These are phyloP conservation scores for Cecidostiba fungosa DNA, from an alignment of 2,888 invertebrate species.

Conservation along the genomic window DNA sequence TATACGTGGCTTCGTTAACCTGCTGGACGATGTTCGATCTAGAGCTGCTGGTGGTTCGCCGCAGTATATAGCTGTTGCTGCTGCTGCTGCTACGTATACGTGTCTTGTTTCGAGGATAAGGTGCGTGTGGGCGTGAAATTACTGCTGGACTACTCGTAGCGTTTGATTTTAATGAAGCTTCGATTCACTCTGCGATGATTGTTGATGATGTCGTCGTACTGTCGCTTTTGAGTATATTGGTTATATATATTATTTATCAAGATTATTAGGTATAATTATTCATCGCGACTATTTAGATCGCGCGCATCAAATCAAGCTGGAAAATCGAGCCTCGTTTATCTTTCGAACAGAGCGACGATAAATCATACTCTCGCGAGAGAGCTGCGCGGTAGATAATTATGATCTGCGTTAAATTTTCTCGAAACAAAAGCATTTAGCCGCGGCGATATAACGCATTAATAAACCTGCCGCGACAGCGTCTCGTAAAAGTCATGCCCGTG, in stretches of 20 bases:
- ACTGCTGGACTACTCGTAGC: background rate
- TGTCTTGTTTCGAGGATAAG: background rate
- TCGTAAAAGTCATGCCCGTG: background rate
- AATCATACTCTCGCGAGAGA: background rate
- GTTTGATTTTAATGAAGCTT: background rate
- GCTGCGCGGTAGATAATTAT: background rate
- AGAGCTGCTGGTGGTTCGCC: background rate
- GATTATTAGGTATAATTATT: background rate
- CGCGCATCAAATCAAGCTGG: no score
- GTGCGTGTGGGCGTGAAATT: no score
- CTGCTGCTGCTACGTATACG: background rate
- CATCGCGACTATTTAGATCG: no score
- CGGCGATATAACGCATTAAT: no score
- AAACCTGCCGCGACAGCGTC: background rate
- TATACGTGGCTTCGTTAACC: constrained; percentile 19
- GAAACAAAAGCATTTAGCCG: background rate
- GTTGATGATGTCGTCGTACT: no score
- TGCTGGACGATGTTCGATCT: background rate
- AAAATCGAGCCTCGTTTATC: background rate
- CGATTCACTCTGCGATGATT: no score
- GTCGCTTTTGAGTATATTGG: no score
- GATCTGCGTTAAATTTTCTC: background rate
- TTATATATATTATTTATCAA: background rate
- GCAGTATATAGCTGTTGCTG: no score
- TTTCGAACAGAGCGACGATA: background rate